These are phyloP conservation scores for Hydroisotoma schaefferi DNA, from an alignment of 2,888 invertebrate genomes.

Conservation along the genomic window DNA sequence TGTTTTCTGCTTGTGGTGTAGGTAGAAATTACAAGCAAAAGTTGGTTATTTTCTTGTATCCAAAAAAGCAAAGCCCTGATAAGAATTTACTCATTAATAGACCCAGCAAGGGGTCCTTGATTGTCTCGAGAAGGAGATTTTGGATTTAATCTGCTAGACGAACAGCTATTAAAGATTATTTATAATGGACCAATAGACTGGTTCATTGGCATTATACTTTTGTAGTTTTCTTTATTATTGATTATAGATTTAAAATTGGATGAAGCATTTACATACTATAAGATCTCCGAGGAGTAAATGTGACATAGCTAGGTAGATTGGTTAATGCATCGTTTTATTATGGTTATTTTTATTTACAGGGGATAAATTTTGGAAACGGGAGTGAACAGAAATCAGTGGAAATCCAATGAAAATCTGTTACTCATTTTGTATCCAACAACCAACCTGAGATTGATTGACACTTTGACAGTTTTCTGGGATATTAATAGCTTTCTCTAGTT, in stretches of 20 bases:
- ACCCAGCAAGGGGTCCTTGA: conserved; percentile 48
- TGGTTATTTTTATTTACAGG: neutral
- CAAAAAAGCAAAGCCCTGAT: conserved; percentile 38
- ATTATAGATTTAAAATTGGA: too few species aligned
- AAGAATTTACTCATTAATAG: conserved; percentile 50
- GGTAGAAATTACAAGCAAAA: conserved; percentile 38
- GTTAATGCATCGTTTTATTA: too few species aligned
- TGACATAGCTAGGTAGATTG: neutral
- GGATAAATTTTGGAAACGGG: conserved; percentile 7
- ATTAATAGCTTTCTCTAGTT: conserved; percentile 36
- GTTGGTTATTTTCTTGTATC: too few species aligned
- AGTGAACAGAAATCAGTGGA: conserved; percentile 14
- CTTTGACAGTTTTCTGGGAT: conserved; percentile 42
- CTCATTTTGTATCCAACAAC: conserved; percentile 29
- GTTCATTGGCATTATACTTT: too few species aligned
- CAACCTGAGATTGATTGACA: conserved; percentile 42
- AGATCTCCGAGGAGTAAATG: too few species aligned
- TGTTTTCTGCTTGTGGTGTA: conserved; percentile 2
- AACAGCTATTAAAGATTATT: too few species aligned
- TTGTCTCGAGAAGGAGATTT: conserved; percentile 45
- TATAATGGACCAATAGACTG: too few species aligned
- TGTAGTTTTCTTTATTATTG: too few species aligned
- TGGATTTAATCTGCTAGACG: conserved; percentile 24
- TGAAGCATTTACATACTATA: too few species aligned
- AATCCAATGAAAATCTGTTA: conserved; percentile 44